These are phyloP conservation scores for Phalloptychus januarius DNA, from an alignment of 2,797 vertebrate genomes.

Conservation along the genomic window DNA sequence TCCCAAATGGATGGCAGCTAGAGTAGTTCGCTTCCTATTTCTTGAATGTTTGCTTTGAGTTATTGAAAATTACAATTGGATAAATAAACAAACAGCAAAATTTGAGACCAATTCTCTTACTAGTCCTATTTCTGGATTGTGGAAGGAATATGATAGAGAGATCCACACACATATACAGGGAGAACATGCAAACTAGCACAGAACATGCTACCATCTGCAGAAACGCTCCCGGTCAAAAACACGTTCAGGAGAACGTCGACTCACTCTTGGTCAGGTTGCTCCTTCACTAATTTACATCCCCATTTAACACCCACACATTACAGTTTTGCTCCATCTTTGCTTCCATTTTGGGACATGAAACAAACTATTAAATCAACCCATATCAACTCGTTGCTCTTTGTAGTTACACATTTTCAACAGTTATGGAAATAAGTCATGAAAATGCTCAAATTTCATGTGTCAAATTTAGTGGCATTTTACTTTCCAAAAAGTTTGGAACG, in stretches of 20 bases:
- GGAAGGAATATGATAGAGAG: too few species aligned
- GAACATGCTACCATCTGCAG: too few species aligned
- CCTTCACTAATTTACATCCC: neutral
- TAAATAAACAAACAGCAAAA: neutral
- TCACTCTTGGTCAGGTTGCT: neutral
- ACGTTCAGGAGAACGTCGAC: neutral
- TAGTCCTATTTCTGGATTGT: neutral
- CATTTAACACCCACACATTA: neutral
- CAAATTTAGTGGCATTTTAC: neutral
- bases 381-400: neutral
- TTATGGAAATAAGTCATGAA: neutral
- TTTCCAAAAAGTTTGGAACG: neutral
- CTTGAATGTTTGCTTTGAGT: neutral
- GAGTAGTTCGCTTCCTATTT: neutral
- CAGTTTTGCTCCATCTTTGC: neutral
- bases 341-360: neutral
- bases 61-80: neutral
- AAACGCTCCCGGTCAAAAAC: too few species aligned
- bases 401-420: neutral
- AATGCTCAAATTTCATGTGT: neutral
- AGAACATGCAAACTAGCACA: too few species aligned
- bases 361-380: neutral
- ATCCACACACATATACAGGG: too few species aligned
- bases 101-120: neutral
- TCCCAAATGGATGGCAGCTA: neutral